A percentile compares a stretch with the other conserved stretches of the same genome.
Conservation (phyloP, 1,140 invertebrate species). For the Brachionus angularis region DNA sequence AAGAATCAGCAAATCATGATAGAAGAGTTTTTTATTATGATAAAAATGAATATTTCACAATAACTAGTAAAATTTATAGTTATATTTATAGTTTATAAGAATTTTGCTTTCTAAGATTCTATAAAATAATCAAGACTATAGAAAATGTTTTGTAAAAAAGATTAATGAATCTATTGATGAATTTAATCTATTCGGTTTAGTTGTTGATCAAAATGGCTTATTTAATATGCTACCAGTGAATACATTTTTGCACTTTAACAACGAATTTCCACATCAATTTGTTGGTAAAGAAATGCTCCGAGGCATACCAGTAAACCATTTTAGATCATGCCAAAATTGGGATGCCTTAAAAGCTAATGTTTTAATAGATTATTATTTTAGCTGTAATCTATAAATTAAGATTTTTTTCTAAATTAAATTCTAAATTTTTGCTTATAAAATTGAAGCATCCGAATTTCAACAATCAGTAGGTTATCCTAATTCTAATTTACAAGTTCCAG, state of each 20-base stretch:
- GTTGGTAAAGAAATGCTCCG: constrained; percentile 2
- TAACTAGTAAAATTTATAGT: background rate
- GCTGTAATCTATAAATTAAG: background rate
- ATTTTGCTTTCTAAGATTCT: too few relatives aligned
- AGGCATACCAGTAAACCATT: constrained; percentile 40
- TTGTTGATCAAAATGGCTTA: background rate
- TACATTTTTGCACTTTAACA: constrained; percentile 34
- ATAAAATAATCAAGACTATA: constrained; percentile 8
- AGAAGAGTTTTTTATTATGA: constrained; percentile 32
- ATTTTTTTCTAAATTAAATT: background rate
- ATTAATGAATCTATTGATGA: constrained; percentile 38
- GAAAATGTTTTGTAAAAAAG: constrained; percentile 30
- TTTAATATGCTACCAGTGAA: constrained; percentile 32
- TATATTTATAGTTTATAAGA: too few relatives aligned
- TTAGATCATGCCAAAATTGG: constrained; percentile 30
- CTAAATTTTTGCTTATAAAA: too few relatives aligned
- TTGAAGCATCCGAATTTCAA: background rate
- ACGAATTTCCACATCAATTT: constrained; percentile 24
- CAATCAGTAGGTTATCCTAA: constrained; percentile 15
- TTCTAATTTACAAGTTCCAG: constrained; percentile 2
- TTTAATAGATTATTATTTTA: constrained; percentile 42
- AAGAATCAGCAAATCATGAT: constrained; percentile 5
- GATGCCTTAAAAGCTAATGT: constrained; percentile 15
- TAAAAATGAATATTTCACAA: constrained; percentile 36
- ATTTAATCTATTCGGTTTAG: constrained; percentile 32